Base-by-base conservation (phyloP, 2,797 vertebrate species). In the Capromys pilorides region DNA sequence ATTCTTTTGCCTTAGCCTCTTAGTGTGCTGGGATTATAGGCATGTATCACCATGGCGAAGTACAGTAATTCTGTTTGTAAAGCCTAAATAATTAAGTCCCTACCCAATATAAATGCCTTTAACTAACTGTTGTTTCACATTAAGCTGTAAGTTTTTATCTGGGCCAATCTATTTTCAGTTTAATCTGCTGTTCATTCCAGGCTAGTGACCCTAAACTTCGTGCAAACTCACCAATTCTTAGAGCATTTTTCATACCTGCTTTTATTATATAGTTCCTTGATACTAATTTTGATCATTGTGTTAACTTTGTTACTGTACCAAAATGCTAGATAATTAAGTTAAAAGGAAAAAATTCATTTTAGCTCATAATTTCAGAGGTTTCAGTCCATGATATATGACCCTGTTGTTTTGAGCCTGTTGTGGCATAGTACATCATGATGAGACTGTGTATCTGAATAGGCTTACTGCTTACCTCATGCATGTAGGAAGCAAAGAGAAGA, bases 131-230 rank as follows among this genome's bases (percentile, higher is more conserved):
- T 41, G 69, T 93, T 91, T 83, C 66, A 78, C 9, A 45, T 91
- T 87, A 91, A 88, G 71, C 31, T 94, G 6, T 84, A 86, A 86
- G 21, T 96, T 96, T 61, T 97, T 92, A 82, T 93, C 39, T 97
- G 62, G 21, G 22, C 28, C 28, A 90, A 11, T 6, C 36, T 93
- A 13, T 86, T 94, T 96, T 93, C 85, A 95, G 36, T 86, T 95
- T 92, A 71, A 85, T 94, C 8, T 64, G 57, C 16, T 93, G 1
- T 85, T 61, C 62, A 33, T 82, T 66, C 57, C 73, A 24, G 39
- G 64, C 36, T 93, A 61, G 71, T 66, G 6, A 91, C 5, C 13
- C 13, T 88, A 13, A 88, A 61, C 49, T 81, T 39, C 1, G 2
- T 71, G 22, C 8, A 3, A 57, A 75, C 26, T 75, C 12, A 73